Conservation (phyloP, 2,797 vertebrate genomes). For the Graptemys geographica region DNA sequence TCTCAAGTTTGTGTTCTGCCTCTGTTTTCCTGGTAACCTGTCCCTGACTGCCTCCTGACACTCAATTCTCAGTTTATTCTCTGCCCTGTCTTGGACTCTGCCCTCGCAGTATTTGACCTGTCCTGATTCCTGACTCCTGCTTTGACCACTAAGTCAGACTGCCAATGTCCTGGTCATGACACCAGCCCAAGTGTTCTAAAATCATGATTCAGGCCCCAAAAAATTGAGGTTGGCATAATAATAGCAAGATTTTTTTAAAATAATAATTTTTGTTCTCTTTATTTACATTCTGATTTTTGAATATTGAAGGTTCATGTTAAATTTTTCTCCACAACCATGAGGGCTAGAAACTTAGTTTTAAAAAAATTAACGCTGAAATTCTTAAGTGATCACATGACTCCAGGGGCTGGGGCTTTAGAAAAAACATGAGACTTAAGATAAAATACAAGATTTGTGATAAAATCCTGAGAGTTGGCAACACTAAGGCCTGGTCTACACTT, state of each 20-base stretch:
- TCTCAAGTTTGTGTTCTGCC: neutral
- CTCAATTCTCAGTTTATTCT: neutral
- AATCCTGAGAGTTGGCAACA: neutral
- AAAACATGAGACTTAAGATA: neutral
- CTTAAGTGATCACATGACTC: neutral
- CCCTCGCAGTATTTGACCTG: no score
- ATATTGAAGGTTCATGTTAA: neutral
- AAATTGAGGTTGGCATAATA: neutral
- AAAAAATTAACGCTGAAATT: neutral
- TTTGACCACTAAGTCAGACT: no score
- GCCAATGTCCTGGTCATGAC: no score
- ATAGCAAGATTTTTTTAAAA: neutral
- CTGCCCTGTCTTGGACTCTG: neutral
- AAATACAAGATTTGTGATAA: neutral
- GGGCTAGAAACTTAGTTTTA: neutral
- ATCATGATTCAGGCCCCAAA: neutral
- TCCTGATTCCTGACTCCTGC: no score
- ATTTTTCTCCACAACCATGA: accelerated
- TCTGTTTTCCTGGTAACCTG: neutral
- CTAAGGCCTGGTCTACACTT: neutral
- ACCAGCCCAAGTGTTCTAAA: neutral
- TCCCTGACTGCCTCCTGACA: neutral
- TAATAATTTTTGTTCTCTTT: neutral
- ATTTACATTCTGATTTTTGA: neutral
- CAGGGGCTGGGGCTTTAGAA: neutral